Percentiles rank a stretch among this genome's conserved stretches.
These are phyloP conservation scores for Sipha flava DNA, from an alignment of 1,140 invertebrate species.

Conservation along the genomic window DNA sequence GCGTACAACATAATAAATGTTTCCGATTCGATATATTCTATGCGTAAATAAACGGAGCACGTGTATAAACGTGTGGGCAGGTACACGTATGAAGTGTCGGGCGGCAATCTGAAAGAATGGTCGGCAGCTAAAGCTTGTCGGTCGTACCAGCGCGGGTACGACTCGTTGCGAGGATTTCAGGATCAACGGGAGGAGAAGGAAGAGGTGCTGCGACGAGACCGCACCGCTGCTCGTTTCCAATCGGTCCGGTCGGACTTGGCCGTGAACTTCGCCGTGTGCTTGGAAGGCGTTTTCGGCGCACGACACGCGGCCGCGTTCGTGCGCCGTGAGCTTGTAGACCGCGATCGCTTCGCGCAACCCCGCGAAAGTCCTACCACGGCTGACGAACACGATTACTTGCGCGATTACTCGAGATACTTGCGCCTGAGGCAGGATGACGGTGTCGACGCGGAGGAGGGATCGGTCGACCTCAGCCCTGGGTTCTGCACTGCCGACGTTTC, in stretches of 20 bases:
- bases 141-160: neutral
- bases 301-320: neutral
- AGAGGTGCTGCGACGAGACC: too few relatives aligned
- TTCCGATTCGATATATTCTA: too few relatives aligned
- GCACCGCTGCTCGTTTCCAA: too few relatives aligned
- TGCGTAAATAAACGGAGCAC: too few relatives aligned
- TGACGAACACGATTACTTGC: too few relatives aligned
- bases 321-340: neutral
- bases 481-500: neutral
- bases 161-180: too few relatives aligned
- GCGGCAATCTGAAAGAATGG: neutral
- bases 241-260: neutral
- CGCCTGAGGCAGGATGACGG: neutral
- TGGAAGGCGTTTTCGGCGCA: neutral
- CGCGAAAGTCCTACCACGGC: too few relatives aligned
- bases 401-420: too few relatives aligned
- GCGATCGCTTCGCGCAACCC: too few relatives aligned
- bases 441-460: neutral
- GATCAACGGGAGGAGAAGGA: too few relatives aligned
- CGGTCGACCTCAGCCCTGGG: neutral
- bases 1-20: too few relatives aligned
- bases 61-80: neutral
- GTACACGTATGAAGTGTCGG: neutral
- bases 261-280: neutral
- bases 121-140: neutral